Base-by-base conservation (phyloP, 2,113 vertebrate species). In the Eira barbara region DNA sequence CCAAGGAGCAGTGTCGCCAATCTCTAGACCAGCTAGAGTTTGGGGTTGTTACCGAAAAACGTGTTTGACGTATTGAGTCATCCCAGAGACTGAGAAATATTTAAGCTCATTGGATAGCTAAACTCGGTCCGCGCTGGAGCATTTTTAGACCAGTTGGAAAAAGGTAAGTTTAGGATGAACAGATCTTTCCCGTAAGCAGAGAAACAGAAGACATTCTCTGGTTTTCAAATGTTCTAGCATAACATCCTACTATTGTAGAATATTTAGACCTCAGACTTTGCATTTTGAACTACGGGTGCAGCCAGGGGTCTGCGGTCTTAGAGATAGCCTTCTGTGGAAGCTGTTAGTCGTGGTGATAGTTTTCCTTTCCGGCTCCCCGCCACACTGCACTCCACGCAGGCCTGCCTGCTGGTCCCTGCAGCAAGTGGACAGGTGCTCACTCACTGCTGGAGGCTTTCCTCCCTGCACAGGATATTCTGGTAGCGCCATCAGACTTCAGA, bases 41-140 rank as follows among this genome's bases (percentile, higher is more conserved):
- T 82, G 42, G 86, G 81, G 31, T 86, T 74, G 63, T 76, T 97
- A 65, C 81, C 92, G 67, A 42, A 90, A 93, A 89, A 89, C 10
- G 49, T 25, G 57, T 74, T 92, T 47, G 57, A 82, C 45, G 4
- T 61, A 85, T 45, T 74, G 42, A 29, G 9, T 71, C 36, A 87
- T 94, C 91, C 10, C 59, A 92, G 55, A 94, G 36, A 67, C 36
- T 80, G 69, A 87, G 92, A 91, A 86, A 29, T 6, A 12, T 73
- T 59, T 27, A 69, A 36, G 34, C 1, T 78, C 92, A 34, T 52
- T 84, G 52, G 34, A 18, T 88, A 76, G 45, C 36, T 85, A n/a
- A 74, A 39, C 8, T 78, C 34, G 78, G 4, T 81, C 21, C 42
- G 47, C 67, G 61, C 0, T 57, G 67, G 57, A 95, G 3, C n/a